Conservation (phyloP, 2,797 vertebrate species). For the Champsocephalus esox region DNA sequence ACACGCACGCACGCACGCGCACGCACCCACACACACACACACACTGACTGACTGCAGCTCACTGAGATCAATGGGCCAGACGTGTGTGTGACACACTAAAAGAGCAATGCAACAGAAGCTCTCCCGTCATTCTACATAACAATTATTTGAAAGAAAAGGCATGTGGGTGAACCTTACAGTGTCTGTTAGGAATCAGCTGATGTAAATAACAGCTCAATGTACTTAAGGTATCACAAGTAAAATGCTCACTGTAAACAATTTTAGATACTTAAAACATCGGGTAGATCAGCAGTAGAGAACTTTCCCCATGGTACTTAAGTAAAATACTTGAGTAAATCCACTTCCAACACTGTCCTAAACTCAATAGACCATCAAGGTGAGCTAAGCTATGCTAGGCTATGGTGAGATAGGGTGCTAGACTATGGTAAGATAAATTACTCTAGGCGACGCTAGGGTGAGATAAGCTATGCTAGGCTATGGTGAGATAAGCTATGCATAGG, state of each 20-base stretch:
- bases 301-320: no score
- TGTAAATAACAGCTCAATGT: no score
- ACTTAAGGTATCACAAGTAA: no score
- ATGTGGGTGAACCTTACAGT: no score
- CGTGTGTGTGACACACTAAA: slow-evolving; percentile 66
- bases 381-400: not conserved
- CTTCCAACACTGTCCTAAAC: not conserved
- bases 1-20: slow-evolving; percentile 39
- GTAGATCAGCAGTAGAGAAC: no score
- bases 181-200: slow-evolving; percentile 2
- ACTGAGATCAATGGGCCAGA: slow-evolving; percentile 72
- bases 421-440: not conserved
- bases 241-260: no score
- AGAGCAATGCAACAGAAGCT: slow-evolving; percentile 37
- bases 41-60: slow-evolving; percentile 36
- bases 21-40: slow-evolving; percentile 45
- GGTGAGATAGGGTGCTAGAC: not conserved
- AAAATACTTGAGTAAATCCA: no score
- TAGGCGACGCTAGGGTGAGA: not conserved
- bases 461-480: not conserved
- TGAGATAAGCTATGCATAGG: not conserved
- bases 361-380: not conserved
- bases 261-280: no score
- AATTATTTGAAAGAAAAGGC: slow-evolving; percentile 18
- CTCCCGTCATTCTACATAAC: slow-evolving; percentile 54